phyloP scores from a whole-genome alignment of 2,113 vertebrate genomes.

The Sylvietta virens region DNA sequence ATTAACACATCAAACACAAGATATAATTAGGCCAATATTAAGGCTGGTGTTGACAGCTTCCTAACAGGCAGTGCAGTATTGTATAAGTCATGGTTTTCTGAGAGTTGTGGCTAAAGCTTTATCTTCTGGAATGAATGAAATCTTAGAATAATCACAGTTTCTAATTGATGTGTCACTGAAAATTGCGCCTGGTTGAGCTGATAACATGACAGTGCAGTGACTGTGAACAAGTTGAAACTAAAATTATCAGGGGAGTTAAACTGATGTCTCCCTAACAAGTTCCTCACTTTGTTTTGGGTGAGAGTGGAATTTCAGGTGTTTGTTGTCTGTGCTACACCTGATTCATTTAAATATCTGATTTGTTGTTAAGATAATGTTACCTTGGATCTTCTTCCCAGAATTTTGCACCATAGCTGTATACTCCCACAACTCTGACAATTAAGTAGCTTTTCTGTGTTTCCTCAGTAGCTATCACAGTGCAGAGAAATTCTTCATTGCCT shows the following conservation, averaged over 20 bases:
- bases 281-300: neutral
- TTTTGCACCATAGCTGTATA: neutral
- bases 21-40: neutral
- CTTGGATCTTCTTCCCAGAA: neutral
- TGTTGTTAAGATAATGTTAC: neutral
- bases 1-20: neutral
- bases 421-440: neutral
- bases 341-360: neutral
- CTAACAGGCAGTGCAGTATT: neutral
- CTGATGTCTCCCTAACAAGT: neutral
- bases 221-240: neutral
- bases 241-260: neutral
- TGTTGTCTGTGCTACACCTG: neutral
- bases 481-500: neutral
- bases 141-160: neutral
- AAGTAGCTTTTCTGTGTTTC: neutral
- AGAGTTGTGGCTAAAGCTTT: neutral
- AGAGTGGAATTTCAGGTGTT: neutral
- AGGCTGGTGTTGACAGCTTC: neutral
- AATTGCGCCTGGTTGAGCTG: neutral
- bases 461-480: neutral
- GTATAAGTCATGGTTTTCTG: neutral
- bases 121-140: neutral
- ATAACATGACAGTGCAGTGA: neutral
- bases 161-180: neutral